Evolutionary conservation across 2,888 invertebrate genomes (phyloP), one percentile per base, ranked within the genome.

Genomic region (Tridacna crocea): DNA sequence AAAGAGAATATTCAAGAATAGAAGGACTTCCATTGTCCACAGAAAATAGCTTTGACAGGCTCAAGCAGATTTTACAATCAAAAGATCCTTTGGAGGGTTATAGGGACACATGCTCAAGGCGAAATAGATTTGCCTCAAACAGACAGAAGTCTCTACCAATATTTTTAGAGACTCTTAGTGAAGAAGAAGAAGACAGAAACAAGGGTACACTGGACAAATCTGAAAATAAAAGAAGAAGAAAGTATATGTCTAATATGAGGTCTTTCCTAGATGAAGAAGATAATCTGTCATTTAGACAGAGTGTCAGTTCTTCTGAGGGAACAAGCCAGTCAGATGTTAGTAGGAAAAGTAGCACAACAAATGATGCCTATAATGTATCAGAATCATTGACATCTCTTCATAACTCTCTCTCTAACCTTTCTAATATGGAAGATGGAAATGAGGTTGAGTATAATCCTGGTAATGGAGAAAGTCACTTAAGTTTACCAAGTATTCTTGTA

Each of bases 141-240:
- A 80, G 91, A 24, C 92, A 92, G 60, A 91, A 90, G 48, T 92
- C 93, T 11, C 73, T 93, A n/a, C 92, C 92, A 24, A 73, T 91
- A 11, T 89, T 84, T 77, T 83, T 93, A 13, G 92, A 92, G 72
- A 92, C 92, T 17, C 82, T 92, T 15, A 88, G 82, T 72, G 92
- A 92, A 77, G 92, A 91, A 78, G 92, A 91, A 27, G 92, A 92
- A 75, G 80, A 79, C 11, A 85, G 24, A 22, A 61, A 61, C 24
- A 22, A 48, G 13, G 24, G n/a, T 6, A 24, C 11, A 47, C 15
- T 17, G 19, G 17, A 70, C 51, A 70, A 70, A 51, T 17, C 24
- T 12, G 51, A 24, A 17, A 4, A 70, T 22, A 46, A 70, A n/a
- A 48, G 48, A 13, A 70, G 70, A 51, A 24, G 26, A 26, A 51